Evolutionary conservation across 1,140 invertebrate species (phyloP), one percentile per base, ranked within the genome.

Genomic region (Drosophila willistoni): DNA sequence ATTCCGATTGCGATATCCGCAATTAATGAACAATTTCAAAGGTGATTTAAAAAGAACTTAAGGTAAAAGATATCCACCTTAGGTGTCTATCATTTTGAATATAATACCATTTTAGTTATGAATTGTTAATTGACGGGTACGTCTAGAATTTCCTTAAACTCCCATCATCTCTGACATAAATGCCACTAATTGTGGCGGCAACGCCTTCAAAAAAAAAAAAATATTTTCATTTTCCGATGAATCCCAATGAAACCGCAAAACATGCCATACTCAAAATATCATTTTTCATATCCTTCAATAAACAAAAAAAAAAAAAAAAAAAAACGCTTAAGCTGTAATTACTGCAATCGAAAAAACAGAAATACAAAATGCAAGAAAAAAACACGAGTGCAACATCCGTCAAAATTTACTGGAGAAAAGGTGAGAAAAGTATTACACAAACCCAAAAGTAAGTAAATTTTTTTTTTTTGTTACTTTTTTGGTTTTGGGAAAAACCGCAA

Each of bases 381-480:
- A 62, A 54, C 17, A 42, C 51, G 34, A 33, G 14, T 17, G 22
- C 14, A 14, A 41, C 64, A 63, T 19, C 29, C 63, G 62, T 71
- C 33, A 68, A 19, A 62, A 62, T 55, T 62, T 36, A 62, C 29
- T 60, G 60, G 68, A 34, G 29, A 71, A 77, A 75, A 87, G 84
- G 83, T 80, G 83, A 87, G 83, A 87, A 87, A 87, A 87, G 83
- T 87, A 83, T 87, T 87, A 77, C 75, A 22, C 47, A 57, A 5
- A 4, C 54, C 14, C 61, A 60, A 63, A 41, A 36, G 25, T 33
- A 39, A 33, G 19, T 41, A n/a, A n/a, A n/a, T n/a, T n/a, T n/a
- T n/a, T n/a, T n/a, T n/a, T n/a, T n/a, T n/a, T n/a, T n/a, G 14
- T 51, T 10, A 2, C 19, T 47, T 19, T 47, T 19, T 19, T 47